Conservation (phyloP, 2,113 vertebrate genomes). For the Aythya baeri region DNA sequence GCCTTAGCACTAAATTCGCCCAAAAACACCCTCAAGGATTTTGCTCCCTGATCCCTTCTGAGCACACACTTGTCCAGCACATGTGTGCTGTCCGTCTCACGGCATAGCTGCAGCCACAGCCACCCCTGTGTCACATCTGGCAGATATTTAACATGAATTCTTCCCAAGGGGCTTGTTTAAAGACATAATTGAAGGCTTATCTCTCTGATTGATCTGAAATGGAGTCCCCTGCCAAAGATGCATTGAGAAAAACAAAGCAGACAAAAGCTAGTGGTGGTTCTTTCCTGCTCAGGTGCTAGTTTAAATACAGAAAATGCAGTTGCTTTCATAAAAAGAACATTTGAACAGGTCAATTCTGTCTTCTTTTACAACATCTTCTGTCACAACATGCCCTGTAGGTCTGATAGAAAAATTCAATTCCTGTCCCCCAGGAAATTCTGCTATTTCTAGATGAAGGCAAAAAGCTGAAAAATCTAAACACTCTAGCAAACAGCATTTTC, state of each 20-base stretch:
- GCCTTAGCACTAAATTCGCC: not conserved
- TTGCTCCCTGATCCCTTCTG: not conserved
- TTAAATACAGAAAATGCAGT: not conserved
- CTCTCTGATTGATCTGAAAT: not conserved
- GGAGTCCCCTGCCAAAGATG: not conserved
- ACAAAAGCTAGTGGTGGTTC: not conserved
- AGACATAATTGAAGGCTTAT: not conserved
- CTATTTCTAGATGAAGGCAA: not conserved
- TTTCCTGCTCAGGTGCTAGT: not conserved
- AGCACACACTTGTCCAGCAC: not conserved
- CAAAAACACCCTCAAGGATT: not conserved
- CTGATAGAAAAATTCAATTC: not conserved
- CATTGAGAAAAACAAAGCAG: not conserved
- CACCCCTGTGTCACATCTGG: not conserved
- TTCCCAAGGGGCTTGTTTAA: not conserved
- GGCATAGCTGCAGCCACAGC: not conserved
- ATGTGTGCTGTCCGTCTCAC: not conserved
- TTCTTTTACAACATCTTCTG: not conserved
- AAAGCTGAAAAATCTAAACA: conserved; percentile 5
- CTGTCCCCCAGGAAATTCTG: not conserved
- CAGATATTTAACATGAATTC: not conserved
- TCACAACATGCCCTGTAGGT: not conserved
- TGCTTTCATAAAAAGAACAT: not conserved
- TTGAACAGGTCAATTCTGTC: not conserved
- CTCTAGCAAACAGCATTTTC: not conserved